A percentile compares a stretch with the other conserved stretches of the same genome.
phyloP scores from a whole-genome alignment of 1,140 invertebrate species.

The Melitaea cinxia region DNA sequence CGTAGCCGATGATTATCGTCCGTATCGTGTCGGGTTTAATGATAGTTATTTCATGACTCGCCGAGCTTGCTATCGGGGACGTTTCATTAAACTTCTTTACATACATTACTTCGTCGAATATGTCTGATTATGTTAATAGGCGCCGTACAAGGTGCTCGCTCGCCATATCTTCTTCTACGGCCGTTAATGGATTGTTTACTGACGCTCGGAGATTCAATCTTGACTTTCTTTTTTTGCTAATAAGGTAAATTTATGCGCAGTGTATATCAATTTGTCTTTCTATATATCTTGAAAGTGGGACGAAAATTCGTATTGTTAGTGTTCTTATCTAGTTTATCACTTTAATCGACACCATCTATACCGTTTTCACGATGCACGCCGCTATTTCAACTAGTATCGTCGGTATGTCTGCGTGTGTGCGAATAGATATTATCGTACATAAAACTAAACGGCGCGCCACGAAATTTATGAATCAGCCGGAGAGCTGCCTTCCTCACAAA shows the following conservation, averaged over 20 bases:
- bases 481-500: conserved; percentile 74
- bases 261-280: neutral
- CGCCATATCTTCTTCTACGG: conserved; percentile 57
- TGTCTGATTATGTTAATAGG: conserved; percentile 76
- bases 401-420: conserved; percentile 44
- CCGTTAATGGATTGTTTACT: conserved; percentile 73
- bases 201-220: conserved; percentile 46
- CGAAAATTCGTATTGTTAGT: neutral
- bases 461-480: conserved; percentile 73
- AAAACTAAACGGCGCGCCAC: conserved; percentile 71
- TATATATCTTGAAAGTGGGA: neutral
- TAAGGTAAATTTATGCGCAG: conserved; percentile 15
- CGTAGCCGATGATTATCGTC: conserved; percentile 75
- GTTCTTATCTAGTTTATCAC: conserved; percentile 20
- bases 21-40: conserved; percentile 79
- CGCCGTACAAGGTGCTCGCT: conserved; percentile 55
- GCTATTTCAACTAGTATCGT: conserved; percentile 25
- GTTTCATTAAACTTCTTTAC: conserved; percentile 78
- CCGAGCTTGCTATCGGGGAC: conserved; percentile 71
- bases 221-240: conserved; percentile 18
- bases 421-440: conserved; percentile 70
- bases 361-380: conserved; percentile 37
- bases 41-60: conserved; percentile 79
- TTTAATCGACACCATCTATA: conserved; percentile 37
- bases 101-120: conserved; percentile 77